Conservation (phyloP, 2,888 invertebrate species). For the Metallyticus violacea region DNA sequence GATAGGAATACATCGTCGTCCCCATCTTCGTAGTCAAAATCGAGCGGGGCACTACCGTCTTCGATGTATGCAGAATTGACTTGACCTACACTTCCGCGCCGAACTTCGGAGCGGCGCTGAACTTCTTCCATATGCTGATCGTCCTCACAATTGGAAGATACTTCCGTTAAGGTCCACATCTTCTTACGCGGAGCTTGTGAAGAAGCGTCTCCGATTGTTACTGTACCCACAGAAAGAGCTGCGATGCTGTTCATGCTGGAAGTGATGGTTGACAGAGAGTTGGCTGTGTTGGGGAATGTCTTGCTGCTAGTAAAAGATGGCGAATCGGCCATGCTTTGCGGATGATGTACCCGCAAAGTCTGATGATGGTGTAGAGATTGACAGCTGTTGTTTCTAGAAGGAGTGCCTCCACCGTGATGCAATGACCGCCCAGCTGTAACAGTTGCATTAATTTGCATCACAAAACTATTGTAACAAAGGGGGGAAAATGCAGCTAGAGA, state of each 20-base stretch:
- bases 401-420: background rate
- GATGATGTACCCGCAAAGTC: background rate
- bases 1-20: background rate
- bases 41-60: background rate
- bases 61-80: constrained; percentile 11
- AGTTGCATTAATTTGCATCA: background rate
- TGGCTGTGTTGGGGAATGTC: background rate
- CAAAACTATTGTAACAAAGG: background rate
- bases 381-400: constrained; percentile 21
- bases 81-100: background rate
- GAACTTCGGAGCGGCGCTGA: background rate
- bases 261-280: constrained; percentile 5
- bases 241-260: background rate
- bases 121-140: background rate
- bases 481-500: too few relatives aligned
- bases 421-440: background rate
- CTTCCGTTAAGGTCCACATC: constrained; percentile 30
- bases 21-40: background rate
- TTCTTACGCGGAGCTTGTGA: background rate
- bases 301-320: constrained; percentile 3
- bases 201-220: background rate
- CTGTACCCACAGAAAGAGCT: background rate
- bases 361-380: constrained; percentile 22
- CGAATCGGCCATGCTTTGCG: constrained; percentile 8
- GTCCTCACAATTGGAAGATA: constrained; percentile 29